Conservation (phyloP, 2,888 invertebrate genomes). For the Papilio protenor region DNA sequence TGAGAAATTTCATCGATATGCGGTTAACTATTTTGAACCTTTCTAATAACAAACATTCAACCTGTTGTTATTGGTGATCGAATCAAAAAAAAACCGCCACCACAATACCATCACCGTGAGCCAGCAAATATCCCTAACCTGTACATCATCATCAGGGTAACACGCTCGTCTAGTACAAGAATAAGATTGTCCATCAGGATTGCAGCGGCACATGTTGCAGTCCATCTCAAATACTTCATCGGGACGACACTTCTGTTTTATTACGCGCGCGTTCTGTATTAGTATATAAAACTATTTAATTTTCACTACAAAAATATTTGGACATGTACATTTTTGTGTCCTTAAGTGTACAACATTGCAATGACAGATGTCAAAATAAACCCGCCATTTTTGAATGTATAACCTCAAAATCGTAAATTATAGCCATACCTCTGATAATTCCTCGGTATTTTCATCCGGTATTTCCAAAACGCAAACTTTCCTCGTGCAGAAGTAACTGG, state of each 20-base stretch:
- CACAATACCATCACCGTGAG: slow-evolving; percentile 12
- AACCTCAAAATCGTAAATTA: neutral
- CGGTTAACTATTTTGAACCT: too few species aligned
- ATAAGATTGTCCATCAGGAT: slow-evolving; percentile 80
- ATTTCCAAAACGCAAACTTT: slow-evolving; percentile 68
- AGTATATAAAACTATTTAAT: neutral
- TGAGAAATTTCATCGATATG: too few species aligned
- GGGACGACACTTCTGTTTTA: slow-evolving; percentile 73
- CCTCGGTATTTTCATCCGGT: slow-evolving; percentile 60
- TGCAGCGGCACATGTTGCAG: slow-evolving; percentile 85
- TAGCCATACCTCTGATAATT: slow-evolving; percentile 59
- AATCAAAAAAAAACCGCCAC: too few species aligned
- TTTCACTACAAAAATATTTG: neutral
- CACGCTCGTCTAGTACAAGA: slow-evolving; percentile 81
- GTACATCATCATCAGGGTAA: slow-evolving; percentile 59
- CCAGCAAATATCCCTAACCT: slow-evolving; percentile 54
- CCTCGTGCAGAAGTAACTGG: slow-evolving; percentile 78
- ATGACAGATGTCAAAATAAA: slow-evolving; percentile 11
- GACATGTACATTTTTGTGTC: neutral
- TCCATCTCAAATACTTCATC: slow-evolving; percentile 82
- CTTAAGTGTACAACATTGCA: neutral
- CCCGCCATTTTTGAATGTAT: slow-evolving; percentile 1
- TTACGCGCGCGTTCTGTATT: slow-evolving; percentile 61
- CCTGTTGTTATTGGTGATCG: too few species aligned
- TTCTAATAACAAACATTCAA: too few species aligned